Percentiles rank a stretch among this genome's conserved stretches.
These are phyloP conservation scores for Eupelmus urozonus DNA, from an alignment of 2,888 invertebrate genomes.

Conservation along the genomic window DNA sequence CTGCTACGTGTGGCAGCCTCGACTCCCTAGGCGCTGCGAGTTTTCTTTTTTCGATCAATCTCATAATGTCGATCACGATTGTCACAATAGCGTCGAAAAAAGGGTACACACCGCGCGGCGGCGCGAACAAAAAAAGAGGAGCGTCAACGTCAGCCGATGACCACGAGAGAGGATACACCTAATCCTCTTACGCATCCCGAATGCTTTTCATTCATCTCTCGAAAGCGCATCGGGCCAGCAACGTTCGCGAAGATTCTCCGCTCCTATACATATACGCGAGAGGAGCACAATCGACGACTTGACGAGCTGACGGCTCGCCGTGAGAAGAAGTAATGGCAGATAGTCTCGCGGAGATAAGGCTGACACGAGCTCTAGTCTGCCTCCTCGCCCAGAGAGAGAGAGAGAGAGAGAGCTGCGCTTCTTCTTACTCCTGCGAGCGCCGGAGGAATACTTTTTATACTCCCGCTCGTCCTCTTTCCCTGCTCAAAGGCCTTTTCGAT, in stretches of 20 bases:
- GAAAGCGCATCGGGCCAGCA: background rate
- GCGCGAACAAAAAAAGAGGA: background rate
- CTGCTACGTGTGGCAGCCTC: constrained; percentile 13
- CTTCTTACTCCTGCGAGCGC: background rate
- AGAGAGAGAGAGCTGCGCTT: background rate
- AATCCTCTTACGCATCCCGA: constrained; percentile 34
- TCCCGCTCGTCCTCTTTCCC: constrained; percentile 36
- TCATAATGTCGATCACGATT: constrained; percentile 52
- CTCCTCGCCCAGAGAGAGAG: background rate
- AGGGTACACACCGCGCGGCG: background rate
- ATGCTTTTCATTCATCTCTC: constrained; percentile 29
- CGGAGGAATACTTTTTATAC: constrained; percentile 35
- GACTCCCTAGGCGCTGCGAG: background rate
- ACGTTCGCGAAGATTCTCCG: constrained; percentile 13
- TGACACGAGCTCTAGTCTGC: constrained; percentile 66
- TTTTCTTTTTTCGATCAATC: constrained; percentile 44
- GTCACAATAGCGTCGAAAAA: constrained; percentile 49
- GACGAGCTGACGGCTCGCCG: constrained; percentile 49
- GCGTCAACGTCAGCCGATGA: constrained; percentile 45
- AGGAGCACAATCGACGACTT: constrained; percentile 45
- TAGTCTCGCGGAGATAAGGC: constrained; percentile 66
- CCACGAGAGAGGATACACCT: constrained; percentile 4
- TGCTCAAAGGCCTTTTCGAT: constrained; percentile 67
- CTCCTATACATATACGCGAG: background rate
- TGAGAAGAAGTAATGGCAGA: constrained; percentile 72